Base-by-base conservation (phyloP, 2,888 invertebrate species). In the Nephrotoma appendiculata region DNA sequence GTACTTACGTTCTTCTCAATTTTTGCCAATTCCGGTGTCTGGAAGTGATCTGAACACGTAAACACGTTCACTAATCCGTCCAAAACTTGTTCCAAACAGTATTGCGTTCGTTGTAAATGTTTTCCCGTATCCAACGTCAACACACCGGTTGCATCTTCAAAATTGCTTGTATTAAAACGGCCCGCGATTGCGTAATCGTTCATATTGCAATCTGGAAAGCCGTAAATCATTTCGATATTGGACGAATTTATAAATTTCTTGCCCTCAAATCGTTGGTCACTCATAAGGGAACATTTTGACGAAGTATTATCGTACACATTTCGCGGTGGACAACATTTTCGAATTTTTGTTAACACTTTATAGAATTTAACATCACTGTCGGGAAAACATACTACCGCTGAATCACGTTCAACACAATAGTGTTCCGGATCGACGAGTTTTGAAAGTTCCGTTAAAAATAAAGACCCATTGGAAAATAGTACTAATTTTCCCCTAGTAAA, bases 241-340 rank as follows among this genome's bases (percentile, higher is more conserved):
- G 91, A 88, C 90, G 91, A 86, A 92, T 90, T 88, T 1, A 89
- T 87, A 19, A 89, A 88, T 85, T 88, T 87, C 12, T 85, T 88
- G 6, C 88, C 86, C 45, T 87, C 89, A 87, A 88, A 88, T 11
- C 89, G 88, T 88, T 92, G 90, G 89, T 92, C 92, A 45, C 88
- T 90, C 90, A 92, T 89, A 88, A 89, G 88, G 88, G 92, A 93
- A 90, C 89, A 92, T 89, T 91, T 92, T 87, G 89, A 92, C 90
- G 93, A 94, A 31, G 71, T 71, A 71, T 71, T 71, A 90, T 93
- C 94, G 89, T 94, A 96, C 86, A 93, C 93, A 7, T 93, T 94
- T 86, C 93, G 92, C 86, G 92, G 92, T 3, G 95, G 95, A 90
- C 97, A 97, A 89, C 97, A 97, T 91, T 96, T 95, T 89, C 93